These are phyloP conservation scores for Pavo muticus DNA, from an alignment of 2,113 vertebrate genomes.

Conservation along the genomic window DNA sequence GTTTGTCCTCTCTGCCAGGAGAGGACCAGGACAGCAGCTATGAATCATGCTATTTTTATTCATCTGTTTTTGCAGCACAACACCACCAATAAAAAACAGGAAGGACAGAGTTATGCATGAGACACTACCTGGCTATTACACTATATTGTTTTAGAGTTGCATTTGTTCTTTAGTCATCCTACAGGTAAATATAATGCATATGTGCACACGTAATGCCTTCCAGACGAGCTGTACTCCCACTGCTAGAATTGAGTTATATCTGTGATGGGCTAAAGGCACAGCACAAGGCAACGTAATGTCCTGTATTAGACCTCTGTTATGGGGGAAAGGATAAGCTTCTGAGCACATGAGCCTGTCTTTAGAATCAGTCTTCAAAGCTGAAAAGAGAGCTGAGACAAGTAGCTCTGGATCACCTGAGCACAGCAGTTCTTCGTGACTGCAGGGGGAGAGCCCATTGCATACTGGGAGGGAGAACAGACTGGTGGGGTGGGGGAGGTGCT, in stretches of 20 bases:
- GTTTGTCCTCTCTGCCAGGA: constrained; percentile 10
- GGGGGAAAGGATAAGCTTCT: not conserved
- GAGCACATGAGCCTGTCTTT: not conserved
- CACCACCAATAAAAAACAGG: constrained; percentile 14
- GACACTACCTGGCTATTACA: not conserved
- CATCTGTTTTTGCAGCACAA: constrained; percentile 1
- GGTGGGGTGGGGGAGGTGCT: not conserved
- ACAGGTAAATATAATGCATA: not conserved
- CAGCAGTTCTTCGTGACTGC: not conserved
- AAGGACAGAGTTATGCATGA: constrained; percentile 7
- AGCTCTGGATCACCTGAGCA: not conserved
- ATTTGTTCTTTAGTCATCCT: not conserved
- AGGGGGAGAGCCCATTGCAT: not conserved
- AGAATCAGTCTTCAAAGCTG: not conserved
- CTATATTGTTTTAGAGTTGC: not conserved
- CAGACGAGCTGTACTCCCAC: not conserved
- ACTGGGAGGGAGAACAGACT: not conserved
- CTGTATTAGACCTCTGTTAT: not conserved
- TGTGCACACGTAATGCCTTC: not conserved
- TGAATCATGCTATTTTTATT: constrained; percentile 30
- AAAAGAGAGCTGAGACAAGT: not conserved
- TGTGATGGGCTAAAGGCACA: not conserved
- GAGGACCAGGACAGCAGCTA: not conserved
- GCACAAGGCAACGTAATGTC: not conserved
- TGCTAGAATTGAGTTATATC: not conserved